Percentiles rank a stretch among this genome's conserved stretches.
phyloP scores from a whole-genome alignment of 35 echinoderm and acorn worm species.

The Apostichopus japonicus region DNA sequence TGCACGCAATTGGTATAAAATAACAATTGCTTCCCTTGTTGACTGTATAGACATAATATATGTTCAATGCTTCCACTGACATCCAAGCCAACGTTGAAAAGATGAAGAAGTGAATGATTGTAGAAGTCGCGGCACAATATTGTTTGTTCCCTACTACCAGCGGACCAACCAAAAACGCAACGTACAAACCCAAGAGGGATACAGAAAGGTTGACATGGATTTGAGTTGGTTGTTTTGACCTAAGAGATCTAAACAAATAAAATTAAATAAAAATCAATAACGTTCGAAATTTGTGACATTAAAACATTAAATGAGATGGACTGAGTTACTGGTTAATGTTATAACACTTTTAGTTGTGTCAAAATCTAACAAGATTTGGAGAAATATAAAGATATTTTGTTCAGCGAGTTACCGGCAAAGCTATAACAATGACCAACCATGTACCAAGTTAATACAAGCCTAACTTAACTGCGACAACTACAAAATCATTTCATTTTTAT shows the following conservation, averaged over 20 bases:
- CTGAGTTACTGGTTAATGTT: too few species aligned
- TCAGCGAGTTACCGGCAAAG: too few species aligned
- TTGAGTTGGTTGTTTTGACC: conserved; percentile 24
- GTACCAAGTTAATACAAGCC: too few species aligned
- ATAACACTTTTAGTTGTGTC: too few species aligned
- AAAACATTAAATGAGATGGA: too few species aligned
- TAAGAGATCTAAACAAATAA: neutral
- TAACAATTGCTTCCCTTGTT: neutral
- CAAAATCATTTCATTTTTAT: too few species aligned
- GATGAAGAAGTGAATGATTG: conserved; percentile 1
- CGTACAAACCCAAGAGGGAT: conserved; percentile 18
- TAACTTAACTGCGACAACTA: too few species aligned
- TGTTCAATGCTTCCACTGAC: conserved; percentile 20
- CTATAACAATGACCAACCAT: too few species aligned
- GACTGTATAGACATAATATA: neutral
- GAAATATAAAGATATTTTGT: too few species aligned
- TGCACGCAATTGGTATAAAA: conserved; percentile 2
- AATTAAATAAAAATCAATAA: too few species aligned
- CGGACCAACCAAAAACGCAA: neutral
- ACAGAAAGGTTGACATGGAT: conserved; percentile 26
- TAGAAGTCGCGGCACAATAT: neutral
- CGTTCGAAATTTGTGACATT: too few species aligned
- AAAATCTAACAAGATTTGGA: too few species aligned
- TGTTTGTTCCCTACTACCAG: neutral
- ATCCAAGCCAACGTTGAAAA: conserved; percentile 27